These are phyloP conservation scores for Thymallus thymallus DNA, from an alignment of 2,113 vertebrate species.

Conservation along the genomic window DNA sequence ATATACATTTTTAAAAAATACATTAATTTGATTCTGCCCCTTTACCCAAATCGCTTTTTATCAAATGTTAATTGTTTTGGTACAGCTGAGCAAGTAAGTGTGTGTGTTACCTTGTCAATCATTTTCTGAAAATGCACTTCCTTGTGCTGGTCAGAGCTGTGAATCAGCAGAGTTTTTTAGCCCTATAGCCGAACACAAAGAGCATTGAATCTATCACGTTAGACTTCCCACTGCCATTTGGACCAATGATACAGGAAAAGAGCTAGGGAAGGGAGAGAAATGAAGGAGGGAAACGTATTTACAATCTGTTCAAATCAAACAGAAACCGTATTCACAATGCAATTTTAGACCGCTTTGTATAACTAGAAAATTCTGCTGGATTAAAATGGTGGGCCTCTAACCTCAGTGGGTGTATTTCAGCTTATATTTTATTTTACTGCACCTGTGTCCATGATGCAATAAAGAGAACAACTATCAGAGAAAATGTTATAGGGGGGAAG, in stretches of 20 bases:
- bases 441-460: conserved; percentile 18
- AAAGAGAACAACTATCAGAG: background rate
- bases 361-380: conserved; percentile 4
- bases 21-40: background rate
- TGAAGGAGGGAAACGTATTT: background rate
- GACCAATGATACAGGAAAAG: conserved; percentile 97
- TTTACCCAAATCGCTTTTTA: too few relatives aligned
- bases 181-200: conserved; percentile 98
- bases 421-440: conserved; percentile 34
- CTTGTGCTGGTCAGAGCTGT: conserved; percentile 88
- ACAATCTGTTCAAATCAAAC: background rate
- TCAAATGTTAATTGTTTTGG: background rate
- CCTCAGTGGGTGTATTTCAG: conserved; percentile 44
- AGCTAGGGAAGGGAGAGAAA: conserved; percentile 75
- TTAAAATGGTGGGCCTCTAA: conserved; percentile 15
- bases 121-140: conserved; percentile 99
- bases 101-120: conserved; percentile 87
- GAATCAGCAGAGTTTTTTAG: conserved; percentile 98
- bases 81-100: background rate
- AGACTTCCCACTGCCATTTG: conserved; percentile 98
- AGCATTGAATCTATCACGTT: conserved; percentile 99
- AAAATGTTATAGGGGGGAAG: conserved; percentile 2
- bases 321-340: background rate
- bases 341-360: too few relatives aligned
- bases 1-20: background rate